These are phyloP conservation scores for Onychomys arenicola DNA, from an alignment of 2,797 vertebrate species.

Conservation along the genomic window DNA sequence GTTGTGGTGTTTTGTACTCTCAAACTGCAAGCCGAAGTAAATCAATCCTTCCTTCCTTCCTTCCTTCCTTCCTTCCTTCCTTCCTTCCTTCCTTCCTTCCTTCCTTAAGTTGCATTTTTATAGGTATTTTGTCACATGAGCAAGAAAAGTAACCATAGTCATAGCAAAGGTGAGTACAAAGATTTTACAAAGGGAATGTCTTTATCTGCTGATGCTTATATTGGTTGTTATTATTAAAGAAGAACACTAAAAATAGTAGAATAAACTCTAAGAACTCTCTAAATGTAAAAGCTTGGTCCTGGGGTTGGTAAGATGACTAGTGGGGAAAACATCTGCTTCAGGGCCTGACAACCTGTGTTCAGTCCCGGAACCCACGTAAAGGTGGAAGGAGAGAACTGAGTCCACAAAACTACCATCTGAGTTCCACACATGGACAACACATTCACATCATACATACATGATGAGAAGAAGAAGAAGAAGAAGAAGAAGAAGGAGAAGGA, in stretches of 20 bases:
- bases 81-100: background rate
- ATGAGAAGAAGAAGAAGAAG: too few species aligned
- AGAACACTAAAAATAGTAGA: conserved; percentile 9
- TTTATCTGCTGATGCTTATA: conserved; percentile 13
- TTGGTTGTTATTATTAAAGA: conserved; percentile 50
- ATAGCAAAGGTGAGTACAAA: background rate
- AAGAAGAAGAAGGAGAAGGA: background rate
- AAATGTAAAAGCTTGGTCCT: background rate
- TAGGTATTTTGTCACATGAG: background rate
- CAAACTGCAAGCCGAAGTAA: background rate
- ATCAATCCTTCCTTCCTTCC: background rate
- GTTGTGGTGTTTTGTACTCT: background rate
- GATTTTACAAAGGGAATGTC: conserved; percentile 27
- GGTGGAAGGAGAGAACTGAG: background rate
- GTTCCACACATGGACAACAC: background rate
- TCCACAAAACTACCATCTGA: background rate
- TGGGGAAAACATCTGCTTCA: background rate
- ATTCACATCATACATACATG: background rate
- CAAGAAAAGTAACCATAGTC: background rate
- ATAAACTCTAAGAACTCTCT: background rate
- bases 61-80: background rate
- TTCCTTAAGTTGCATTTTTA: background rate
- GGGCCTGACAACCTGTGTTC: background rate
- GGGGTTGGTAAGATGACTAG: background rate
- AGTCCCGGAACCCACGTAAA: background rate